Base-by-base conservation (phyloP, 2,113 vertebrate genomes). In the Cinclus cinclus region DNA sequence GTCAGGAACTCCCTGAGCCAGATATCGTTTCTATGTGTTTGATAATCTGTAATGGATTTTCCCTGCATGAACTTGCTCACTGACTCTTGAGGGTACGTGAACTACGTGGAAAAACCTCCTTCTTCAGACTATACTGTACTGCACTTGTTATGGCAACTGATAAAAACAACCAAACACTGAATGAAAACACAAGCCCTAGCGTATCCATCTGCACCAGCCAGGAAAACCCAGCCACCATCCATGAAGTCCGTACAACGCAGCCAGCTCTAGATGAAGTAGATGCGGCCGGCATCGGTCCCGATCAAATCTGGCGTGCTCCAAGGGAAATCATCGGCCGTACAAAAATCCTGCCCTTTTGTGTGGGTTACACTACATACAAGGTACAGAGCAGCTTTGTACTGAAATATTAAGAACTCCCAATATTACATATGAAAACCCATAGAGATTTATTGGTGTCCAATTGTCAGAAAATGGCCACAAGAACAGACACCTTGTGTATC, bases 171-270 rank as follows among this genome's bases (percentile, higher is more conserved):
- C 20, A 6, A n/a, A 11, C 23, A 4, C 8, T 17, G 13, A 35
- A 17, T n/a, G n/a, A 41, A 50, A 87, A 33, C 12, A 35, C 44
- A 76, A 68, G 25, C 6, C 11, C 16, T 10, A 7, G 13, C 4
- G 16, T 7, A 62, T 11, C 20, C 33, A 15, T 25, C 33, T 33
- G 55, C 16, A 28, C 4, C 6, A 41, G 44, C 18, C 17, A 46
- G 25, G 7, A 35, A 64, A 23, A 49, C 8, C 1, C 17, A 20
- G 4, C 10, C 7, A 4, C 10, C 33, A 4, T 7, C 7, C 7
- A 1, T 1, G 4, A 12, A 11, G 13, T 2, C 2, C 30, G 15
- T 1, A 1, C 5, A 28, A 3, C 0, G 6, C 21, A 79, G 65
- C 5, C 14, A 5, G 18, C 13, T 55, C 9, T 4, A 2, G 0